These are phyloP conservation scores for Sturnus vulgaris DNA, from an alignment of 2,113 vertebrate species.

Conservation along the genomic window DNA sequence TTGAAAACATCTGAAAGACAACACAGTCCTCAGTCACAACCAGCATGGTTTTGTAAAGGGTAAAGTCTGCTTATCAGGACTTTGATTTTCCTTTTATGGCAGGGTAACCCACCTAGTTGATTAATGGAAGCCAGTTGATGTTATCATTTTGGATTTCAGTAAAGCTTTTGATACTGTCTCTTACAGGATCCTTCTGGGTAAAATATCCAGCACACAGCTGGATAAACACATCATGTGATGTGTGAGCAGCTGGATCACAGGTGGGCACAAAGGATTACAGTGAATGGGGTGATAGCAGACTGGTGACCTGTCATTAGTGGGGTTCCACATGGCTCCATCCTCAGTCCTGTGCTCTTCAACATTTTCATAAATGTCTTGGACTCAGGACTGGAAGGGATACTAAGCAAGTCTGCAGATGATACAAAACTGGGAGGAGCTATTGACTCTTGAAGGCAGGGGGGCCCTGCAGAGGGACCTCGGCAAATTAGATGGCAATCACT, in stretches of 20 bases:
- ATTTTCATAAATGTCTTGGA: neutral
- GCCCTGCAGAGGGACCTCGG: neutral
- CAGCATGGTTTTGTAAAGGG: neutral
- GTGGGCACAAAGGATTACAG: neutral
- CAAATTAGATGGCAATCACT: neutral
- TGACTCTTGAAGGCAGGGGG: neutral
- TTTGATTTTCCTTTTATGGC: neutral
- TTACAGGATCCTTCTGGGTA: neutral
- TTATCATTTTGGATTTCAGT: neutral
- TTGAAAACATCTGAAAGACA: neutral
- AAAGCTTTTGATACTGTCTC: neutral
- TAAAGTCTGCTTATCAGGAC: neutral
- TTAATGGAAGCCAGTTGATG: neutral
- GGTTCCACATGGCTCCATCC: neutral
- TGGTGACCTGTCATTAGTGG: neutral
- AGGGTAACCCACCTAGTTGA: neutral
- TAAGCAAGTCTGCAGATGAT: neutral
- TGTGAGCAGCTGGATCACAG: neutral
- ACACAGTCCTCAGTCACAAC: neutral
- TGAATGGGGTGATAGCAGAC: neutral
- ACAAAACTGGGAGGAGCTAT: neutral
- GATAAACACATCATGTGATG: neutral
- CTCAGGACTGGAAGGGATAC: neutral
- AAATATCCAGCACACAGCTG: neutral
- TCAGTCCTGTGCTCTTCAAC: neutral